Conservation (phyloP, 2,888 invertebrate genomes). For the Tillus elongatus region DNA sequence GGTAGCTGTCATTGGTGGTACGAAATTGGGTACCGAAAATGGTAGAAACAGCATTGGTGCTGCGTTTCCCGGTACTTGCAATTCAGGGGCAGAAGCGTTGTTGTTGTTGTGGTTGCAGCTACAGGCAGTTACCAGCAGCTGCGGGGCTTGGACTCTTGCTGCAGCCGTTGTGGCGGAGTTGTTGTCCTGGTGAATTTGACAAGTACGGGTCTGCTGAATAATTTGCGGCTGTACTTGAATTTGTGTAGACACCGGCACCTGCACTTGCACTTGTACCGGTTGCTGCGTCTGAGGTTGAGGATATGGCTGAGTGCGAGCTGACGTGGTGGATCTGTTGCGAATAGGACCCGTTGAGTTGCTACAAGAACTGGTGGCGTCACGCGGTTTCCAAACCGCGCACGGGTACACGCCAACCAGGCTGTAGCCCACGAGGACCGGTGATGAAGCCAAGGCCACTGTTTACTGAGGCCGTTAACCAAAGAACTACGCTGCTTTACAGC, state of each 20-base stretch:
- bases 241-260: conserved; percentile 5
- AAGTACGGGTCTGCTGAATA: conserved; percentile 18
- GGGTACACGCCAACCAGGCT: conserved; percentile 49
- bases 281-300: conserved; percentile 20
- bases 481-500: conserved; percentile 24
- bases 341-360: conserved; percentile 21
- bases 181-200: conserved; percentile 14
- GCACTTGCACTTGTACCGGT: conserved; percentile 14
- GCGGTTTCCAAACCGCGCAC: conserved; percentile 41
- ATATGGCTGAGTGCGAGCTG: conserved; percentile 22
- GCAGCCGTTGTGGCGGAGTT: conserved; percentile 25
- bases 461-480: conserved; percentile 22
- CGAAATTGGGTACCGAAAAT: conserved; percentile 41
- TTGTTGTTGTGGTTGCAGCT: conserved; percentile 33
- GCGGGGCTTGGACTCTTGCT: conserved; percentile 28
- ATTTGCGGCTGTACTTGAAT: conserved; percentile 11
- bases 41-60: conserved; percentile 46
- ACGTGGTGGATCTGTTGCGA: conserved; percentile 13
- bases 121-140: conserved; percentile 35
- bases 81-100: no score
- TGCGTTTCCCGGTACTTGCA: conserved; percentile 22
- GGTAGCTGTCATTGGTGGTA: conserved; percentile 38
- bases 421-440: conserved; percentile 44
- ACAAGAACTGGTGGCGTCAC: conserved; percentile 8
- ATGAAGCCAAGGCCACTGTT: conserved; percentile 42